phyloP scores from a whole-genome alignment of 1,140 invertebrate genomes.

The Meloidogyne exigua region DNA sequence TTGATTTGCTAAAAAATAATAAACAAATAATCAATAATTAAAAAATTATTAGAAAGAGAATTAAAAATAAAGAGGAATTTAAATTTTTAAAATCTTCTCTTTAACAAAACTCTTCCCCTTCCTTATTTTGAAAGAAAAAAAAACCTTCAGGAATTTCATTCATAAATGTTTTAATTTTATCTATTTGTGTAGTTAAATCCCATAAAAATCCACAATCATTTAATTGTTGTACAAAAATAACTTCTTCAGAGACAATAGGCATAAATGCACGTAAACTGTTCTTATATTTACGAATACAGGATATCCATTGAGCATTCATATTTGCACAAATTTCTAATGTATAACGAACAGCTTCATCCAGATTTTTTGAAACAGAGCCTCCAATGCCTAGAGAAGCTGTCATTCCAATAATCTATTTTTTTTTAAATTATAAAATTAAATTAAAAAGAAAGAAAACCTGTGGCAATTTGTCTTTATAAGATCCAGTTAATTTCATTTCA shows the following conservation, averaged over 20 bases:
- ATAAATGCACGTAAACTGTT: constrained; percentile 14
- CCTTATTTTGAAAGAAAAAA: not conserved
- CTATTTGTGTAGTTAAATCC: not conserved
- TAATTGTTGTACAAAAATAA: not conserved
- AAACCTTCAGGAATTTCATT: constrained; percentile 5
- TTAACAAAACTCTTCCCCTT: too few species aligned
- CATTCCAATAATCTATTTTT: constrained; percentile 33
- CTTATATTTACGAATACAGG: constrained; percentile 10
- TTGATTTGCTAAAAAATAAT: not conserved
- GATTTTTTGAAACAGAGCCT: constrained; percentile 6
- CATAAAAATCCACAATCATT: constrained; percentile 5
- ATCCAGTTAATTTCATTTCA: not conserved
- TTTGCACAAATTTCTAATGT: constrained; percentile 21
- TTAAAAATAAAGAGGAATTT: too few species aligned
- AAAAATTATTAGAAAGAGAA: too few species aligned
- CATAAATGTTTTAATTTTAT: not conserved
- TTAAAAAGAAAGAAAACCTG: constrained; percentile 19
- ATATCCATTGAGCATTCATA: constrained; percentile 9
- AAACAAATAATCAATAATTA: not conserved
- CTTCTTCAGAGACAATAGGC: constrained; percentile 4
- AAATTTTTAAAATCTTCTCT: too few species aligned
- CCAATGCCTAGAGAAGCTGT: constrained; percentile 39
- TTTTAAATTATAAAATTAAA: not conserved
- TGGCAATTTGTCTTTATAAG: constrained; percentile 10
- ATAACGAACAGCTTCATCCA: constrained; percentile 7